phyloP scores from a whole-genome alignment of 2,888 invertebrate species.

The Tipula confusa region DNA sequence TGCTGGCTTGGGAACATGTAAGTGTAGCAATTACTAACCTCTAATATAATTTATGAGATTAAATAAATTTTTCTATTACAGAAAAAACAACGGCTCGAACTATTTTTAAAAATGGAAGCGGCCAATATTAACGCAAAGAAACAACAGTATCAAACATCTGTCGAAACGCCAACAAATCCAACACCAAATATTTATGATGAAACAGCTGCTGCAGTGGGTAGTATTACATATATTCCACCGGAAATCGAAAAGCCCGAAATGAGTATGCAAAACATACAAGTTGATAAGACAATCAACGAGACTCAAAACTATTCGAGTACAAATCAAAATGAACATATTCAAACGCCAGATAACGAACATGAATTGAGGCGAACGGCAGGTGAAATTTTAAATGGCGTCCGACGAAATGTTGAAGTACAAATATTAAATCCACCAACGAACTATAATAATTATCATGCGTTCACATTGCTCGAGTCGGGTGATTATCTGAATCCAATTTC shows the following conservation, averaged over 20 bases:
- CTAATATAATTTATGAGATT: too few relatives aligned
- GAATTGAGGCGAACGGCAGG: slow-evolving; percentile 56
- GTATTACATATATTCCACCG: slow-evolving; percentile 41
- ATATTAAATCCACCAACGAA: slow-evolving; percentile 46
- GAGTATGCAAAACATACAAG: slow-evolving; percentile 34
- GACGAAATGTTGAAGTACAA: slow-evolving; percentile 58
- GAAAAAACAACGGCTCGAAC: slow-evolving; percentile 56
- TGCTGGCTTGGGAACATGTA: slow-evolving; percentile 57
- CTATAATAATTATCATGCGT: slow-evolving; percentile 42
- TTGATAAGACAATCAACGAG: slow-evolving; percentile 32
- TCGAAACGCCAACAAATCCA: slow-evolving; percentile 38
- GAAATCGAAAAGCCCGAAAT: slow-evolving; percentile 40
- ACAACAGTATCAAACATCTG: slow-evolving; percentile 35
- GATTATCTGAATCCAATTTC: slow-evolving; percentile 67
- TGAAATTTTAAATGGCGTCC: slow-evolving; percentile 57
- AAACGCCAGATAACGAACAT: slow-evolving; percentile 43
- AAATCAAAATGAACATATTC: slow-evolving; percentile 31
- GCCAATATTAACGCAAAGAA: slow-evolving; percentile 41
- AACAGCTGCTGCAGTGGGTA: slow-evolving; percentile 46
- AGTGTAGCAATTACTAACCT: slow-evolving; percentile 40
- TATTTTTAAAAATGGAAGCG: slow-evolving; percentile 53
- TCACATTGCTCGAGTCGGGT: slow-evolving; percentile 49
- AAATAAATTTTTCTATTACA: slow-evolving; percentile 38
- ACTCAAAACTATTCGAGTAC: background rate
- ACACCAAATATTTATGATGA: slow-evolving; percentile 43